Evolutionary conservation across 2,113 vertebrate species (phyloP).

Genomic region (Coreoperca whiteheadi): DNA sequence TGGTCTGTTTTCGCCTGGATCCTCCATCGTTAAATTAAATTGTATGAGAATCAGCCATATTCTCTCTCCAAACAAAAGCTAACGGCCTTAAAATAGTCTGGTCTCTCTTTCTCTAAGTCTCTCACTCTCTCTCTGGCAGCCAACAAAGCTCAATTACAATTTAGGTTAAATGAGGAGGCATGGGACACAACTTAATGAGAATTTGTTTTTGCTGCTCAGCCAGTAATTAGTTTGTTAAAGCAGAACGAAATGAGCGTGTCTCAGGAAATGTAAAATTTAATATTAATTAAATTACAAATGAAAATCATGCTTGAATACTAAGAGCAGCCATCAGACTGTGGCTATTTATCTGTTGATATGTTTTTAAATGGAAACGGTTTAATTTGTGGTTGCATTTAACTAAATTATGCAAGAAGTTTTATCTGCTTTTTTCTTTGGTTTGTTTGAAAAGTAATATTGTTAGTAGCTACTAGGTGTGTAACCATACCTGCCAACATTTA

Average conservation of each 20-base stretch:
- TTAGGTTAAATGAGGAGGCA: constrained; percentile 60
- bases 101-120: neutral
- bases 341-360: constrained; percentile 26
- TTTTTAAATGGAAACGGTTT: constrained; percentile 39
- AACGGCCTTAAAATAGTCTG: neutral
- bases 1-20: neutral
- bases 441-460: constrained; percentile 42
- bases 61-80: constrained; percentile 30
- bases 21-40: constrained; percentile 24
- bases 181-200: constrained; percentile 69
- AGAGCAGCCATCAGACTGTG: constrained; percentile 40
- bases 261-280: constrained; percentile 74
- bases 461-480: neutral
- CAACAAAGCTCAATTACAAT: constrained; percentile 51
- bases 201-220: constrained; percentile 64
- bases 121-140: constrained; percentile 15
- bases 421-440: constrained; percentile 25
- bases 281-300: constrained; percentile 77
- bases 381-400: constrained; percentile 20
- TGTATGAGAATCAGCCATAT: constrained; percentile 13
- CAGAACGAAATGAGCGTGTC: constrained; percentile 64
- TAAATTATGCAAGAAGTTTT: constrained; percentile 2
- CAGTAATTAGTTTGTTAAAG: constrained; percentile 81
- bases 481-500: too few relatives aligned
- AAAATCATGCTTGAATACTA: constrained; percentile 62